Evolutionary conservation across 2,888 invertebrate genomes (phyloP).

Genomic region (Phorcus lineatus): DNA sequence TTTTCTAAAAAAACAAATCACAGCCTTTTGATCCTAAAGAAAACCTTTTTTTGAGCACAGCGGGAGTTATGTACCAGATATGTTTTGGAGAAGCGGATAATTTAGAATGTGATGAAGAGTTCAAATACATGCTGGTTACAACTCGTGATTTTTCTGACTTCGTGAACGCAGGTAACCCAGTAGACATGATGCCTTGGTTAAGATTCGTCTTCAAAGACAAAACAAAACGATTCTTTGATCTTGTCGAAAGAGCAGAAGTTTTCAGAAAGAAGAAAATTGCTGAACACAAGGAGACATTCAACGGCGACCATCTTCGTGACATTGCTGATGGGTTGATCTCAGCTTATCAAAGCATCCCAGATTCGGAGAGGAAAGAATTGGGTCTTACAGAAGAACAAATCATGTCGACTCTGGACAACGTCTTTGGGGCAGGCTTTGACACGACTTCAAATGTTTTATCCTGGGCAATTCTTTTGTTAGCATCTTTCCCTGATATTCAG

Average conservation of each 20-base stretch:
- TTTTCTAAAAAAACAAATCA: neutral
- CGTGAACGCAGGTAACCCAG: neutral
- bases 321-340: neutral
- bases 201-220: neutral
- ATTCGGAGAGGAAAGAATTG: neutral
- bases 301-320: neutral
- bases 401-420: conserved; percentile 32
- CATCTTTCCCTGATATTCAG: conserved; percentile 47
- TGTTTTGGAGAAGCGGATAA: neutral
- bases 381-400: neutral
- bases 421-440: conserved; percentile 57
- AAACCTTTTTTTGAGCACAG: neutral
- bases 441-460: conserved; percentile 47
- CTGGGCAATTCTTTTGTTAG: conserved; percentile 50
- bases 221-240: neutral
- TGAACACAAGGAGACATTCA: neutral
- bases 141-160: neutral
- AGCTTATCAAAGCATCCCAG: neutral
- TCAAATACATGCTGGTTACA: neutral
- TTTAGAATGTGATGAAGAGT: neutral
- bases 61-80: neutral
- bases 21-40: neutral
- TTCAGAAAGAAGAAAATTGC: neutral
- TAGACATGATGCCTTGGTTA: neutral
- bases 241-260: neutral